Conservation (phyloP, 2,113 vertebrate species). For the Cyprinodon variegatus region DNA sequence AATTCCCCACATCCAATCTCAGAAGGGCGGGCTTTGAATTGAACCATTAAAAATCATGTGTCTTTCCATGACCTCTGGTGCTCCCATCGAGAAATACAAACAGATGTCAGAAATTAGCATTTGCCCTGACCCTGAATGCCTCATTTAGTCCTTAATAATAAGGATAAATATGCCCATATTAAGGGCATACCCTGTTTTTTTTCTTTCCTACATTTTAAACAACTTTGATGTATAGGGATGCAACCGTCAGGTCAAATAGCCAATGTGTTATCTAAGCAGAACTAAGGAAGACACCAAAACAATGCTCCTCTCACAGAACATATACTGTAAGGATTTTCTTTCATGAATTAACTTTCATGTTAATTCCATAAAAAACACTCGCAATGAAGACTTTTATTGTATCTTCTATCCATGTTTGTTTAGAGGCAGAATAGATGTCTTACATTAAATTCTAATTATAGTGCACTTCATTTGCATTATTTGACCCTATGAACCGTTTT, state of each 20-base stretch:
- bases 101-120: conserved; percentile 43
- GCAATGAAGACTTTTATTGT: neutral
- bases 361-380: no score
- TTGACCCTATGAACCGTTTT: neutral
- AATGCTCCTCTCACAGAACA: neutral
- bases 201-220: neutral
- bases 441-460: neutral
- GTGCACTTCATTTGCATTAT: neutral
- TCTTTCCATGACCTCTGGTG: conserved; percentile 43
- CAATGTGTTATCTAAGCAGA: no score
- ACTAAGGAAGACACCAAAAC: neutral
- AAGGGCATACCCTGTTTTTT: neutral
- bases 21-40: conserved; percentile 55
- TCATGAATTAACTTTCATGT: no score
- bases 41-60: conserved; percentile 61
- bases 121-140: conserved; percentile 23
- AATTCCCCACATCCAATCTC: conserved; percentile 52
- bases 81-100: conserved; percentile 43
- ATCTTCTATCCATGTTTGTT: neutral
- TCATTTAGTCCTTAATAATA: conserved; percentile 39
- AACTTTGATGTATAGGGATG: neutral
- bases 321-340: no score
- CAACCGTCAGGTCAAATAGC: neutral
- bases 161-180: conserved; percentile 26
- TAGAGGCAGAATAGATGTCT: neutral